Base-by-base conservation (phyloP, 2,888 invertebrate species). In the Augochlorella aurata region DNA sequence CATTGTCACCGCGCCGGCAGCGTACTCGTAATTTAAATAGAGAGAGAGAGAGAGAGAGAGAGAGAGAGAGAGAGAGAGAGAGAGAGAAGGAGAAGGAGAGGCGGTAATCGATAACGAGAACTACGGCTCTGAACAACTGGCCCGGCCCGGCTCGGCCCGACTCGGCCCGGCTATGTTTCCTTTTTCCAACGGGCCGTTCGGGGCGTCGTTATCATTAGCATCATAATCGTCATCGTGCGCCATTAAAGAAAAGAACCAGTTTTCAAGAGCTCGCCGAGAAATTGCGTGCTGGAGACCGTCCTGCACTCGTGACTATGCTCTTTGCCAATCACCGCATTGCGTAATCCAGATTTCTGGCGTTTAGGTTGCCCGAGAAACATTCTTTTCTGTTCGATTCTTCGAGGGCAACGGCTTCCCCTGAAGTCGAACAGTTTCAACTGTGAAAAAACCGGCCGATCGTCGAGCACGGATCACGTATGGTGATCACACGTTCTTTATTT, bases 171-270 rank as follows among this genome's bases (percentile, higher is more conserved):
- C 16, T 18, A 14, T n/a, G 9, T 38, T 8, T 3, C n/a, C 14
- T 18, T 54, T 24, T 44, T 5, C 69, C 47, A 16, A 9, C 38
- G 44, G 18, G 5, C 61, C 66, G 47, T 21, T 38, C 74, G 75
- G 54, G 44, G 45, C 78, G 61, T 76, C 79, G 79, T 84, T 76
- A 83, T 80, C 80, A 83, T 83, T 78, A 82, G 78, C 83, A 84
- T 83, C 83, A 75, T 84, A 79, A 84, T 84, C 83, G 76, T 83
- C 83, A 84, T 83, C 83, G 76, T 58, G 66, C 70, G 77, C 74
- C 83, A 80, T 83, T 83, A 82, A 77, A 72, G 82, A 82, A 78
- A 74, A 82, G 83, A 83, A 83, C 82, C 82, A 83, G 83, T 82
- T 82, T 44, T 44, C 65, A 70, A 67, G 76, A 38, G 63, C 61